A percentile compares a stretch with the other conserved stretches of the same genome.
These are phyloP conservation scores for Carterocephalus palaemon DNA, from an alignment of 2,888 invertebrate genomes.

Conservation along the genomic window DNA sequence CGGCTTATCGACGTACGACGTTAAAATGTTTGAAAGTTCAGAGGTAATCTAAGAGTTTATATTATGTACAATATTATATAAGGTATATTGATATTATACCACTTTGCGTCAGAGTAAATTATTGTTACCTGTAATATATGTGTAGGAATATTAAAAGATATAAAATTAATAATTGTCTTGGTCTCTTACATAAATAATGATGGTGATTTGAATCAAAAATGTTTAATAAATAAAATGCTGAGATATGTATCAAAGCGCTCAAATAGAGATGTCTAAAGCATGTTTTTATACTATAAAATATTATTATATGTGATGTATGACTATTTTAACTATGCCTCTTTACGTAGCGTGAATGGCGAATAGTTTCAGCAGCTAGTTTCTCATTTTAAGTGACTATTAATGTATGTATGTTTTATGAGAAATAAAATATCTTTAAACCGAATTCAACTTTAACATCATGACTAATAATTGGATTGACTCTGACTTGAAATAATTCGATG, in stretches of 20 bases:
- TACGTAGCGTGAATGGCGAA: no score
- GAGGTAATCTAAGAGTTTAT: slow-evolving; percentile 19
- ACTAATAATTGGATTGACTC: no score
- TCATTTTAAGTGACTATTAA: no score
- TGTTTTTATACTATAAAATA: no score
- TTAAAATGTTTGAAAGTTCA: slow-evolving; percentile 13
- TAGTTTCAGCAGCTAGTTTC: no score
- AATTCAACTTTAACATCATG: no score
- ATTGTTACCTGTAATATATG: slow-evolving; percentile 21
- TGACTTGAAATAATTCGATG: no score
- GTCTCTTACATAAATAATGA: slow-evolving; percentile 13
- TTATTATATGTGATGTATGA: no score
- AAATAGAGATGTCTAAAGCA: no score
- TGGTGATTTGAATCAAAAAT: slow-evolving; percentile 12
- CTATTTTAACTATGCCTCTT: no score
- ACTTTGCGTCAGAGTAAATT: slow-evolving; percentile 12
- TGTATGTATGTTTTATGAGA: no score
- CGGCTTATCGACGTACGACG: slow-evolving; percentile 16
- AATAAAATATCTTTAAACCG: no score
- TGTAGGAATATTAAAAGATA: slow-evolving; percentile 12
- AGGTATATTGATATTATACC: slow-evolving; percentile 3
- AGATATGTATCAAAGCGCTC: not conserved
- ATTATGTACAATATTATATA: not conserved
- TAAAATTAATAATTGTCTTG: slow-evolving; percentile 12
- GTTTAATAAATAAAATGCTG: slow-evolving; percentile 7